These are phyloP conservation scores for Hydractinia symbiolongicarpus DNA, from an alignment of 30 jellyfish, hydroid and myxozoan genomes.

Conservation along the genomic window DNA sequence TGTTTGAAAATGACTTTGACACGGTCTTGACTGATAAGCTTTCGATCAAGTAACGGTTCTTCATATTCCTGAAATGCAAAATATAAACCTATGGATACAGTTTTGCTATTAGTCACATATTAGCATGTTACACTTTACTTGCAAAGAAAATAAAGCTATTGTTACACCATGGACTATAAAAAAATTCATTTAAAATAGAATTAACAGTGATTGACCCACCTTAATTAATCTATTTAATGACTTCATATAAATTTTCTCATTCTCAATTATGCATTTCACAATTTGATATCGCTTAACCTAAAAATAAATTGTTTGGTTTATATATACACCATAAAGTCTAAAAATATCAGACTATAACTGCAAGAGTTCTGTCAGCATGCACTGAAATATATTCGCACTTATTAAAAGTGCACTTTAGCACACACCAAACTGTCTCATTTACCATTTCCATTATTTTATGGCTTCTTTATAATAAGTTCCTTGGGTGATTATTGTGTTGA, in stretches of 20 bases:
- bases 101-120: not conserved
- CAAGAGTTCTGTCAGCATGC: no score
- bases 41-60: constrained; percentile 53
- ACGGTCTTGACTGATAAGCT: constrained; percentile 67
- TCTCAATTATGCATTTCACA: constrained; percentile 80
- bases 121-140: not conserved
- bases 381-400: no score
- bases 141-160: constrained; percentile 8
- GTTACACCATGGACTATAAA: not conserved
- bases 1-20: constrained; percentile 62
- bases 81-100: not conserved
- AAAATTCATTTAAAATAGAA: not conserved
- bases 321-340: not conserved
- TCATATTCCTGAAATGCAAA: constrained; percentile 67
- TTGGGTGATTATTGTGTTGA: no score
- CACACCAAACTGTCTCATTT: no score
- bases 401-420: no score
- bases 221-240: constrained; percentile 58
- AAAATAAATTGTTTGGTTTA: not conserved
- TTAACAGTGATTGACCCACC: constrained; percentile 26
- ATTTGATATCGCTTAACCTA: constrained; percentile 84
- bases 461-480: no score
- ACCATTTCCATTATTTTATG: no score
- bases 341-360: not conserved
- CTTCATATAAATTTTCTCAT: constrained; percentile 60